phyloP scores from a whole-genome alignment of 2,888 invertebrate genomes.

The Cistogaster globosa region DNA sequence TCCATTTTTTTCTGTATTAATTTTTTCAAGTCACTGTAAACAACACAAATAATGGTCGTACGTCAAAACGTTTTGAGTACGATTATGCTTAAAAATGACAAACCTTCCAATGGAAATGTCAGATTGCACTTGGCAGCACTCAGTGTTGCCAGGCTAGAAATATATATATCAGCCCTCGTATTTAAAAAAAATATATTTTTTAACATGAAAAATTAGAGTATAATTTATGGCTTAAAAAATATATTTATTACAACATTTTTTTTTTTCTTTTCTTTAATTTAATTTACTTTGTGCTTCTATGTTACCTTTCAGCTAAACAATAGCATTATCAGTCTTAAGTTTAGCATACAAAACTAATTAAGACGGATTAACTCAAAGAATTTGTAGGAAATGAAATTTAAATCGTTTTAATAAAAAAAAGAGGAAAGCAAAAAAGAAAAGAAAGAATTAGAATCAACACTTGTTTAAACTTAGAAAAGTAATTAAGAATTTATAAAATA shows the following conservation, averaged over 20 bases:
- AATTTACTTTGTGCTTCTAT: background rate
- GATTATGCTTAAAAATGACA: too few species aligned
- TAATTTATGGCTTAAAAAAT: constrained; percentile 34
- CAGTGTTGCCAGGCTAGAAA: too few species aligned
- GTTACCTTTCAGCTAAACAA: background rate
- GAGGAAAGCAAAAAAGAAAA: background rate
- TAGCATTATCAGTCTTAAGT: constrained; percentile 3
- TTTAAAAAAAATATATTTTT: background rate
- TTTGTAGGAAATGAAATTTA: constrained; percentile 7
- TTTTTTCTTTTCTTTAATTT: background rate
- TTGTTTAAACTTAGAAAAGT: too few species aligned
- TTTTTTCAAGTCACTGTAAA: too few species aligned
- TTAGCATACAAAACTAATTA: constrained; percentile 27
- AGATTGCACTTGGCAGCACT: too few species aligned
- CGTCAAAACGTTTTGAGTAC: too few species aligned
- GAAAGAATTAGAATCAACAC: background rate
- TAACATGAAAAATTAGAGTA: background rate
- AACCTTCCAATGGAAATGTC: too few species aligned
- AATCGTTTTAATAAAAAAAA: background rate
- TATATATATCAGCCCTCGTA: too few species aligned
- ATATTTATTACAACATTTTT: background rate
- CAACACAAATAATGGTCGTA: too few species aligned
- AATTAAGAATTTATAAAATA: too few species aligned
- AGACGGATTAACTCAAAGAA: constrained; percentile 4
- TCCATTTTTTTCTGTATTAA: too few species aligned